Evolutionary conservation across 2,113 vertebrate species (phyloP).

Genomic region (Oenanthe oenanthe): DNA sequence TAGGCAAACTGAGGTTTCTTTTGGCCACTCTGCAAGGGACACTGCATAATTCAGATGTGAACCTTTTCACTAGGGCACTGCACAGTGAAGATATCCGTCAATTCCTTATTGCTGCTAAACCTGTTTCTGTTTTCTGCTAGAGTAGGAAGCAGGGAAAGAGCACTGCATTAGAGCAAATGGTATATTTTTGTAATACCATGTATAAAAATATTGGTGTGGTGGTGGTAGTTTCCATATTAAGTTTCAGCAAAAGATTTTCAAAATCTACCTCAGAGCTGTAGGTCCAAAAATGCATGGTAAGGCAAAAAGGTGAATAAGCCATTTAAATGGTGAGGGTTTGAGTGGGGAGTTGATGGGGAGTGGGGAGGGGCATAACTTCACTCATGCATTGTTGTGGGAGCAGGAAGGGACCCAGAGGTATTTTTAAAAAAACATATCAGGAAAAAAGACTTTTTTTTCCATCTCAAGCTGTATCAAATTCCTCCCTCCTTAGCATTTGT

Average conservation of each 20-base stretch:
- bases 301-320: background rate
- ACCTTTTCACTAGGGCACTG: background rate
- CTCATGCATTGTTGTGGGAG: background rate
- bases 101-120: background rate
- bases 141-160: background rate
- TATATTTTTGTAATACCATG: background rate
- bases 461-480: background rate
- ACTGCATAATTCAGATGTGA: background rate
- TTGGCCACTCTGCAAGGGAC: background rate
- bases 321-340: background rate
- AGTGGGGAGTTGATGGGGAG: background rate
- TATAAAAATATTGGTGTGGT: conserved; percentile 31
- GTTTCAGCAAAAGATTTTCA: background rate
- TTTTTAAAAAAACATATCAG: background rate
- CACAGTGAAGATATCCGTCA: background rate
- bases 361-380: background rate
- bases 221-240: background rate
- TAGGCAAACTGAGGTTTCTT: background rate
- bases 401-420: background rate
- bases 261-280: background rate
- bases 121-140: background rate
- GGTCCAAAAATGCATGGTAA: background rate
- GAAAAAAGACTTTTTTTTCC: background rate
- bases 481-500: background rate
- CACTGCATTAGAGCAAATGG: background rate